Conservation (phyloP, 2,113 vertebrate genomes). For the Eulacestoma nigropectus region DNA sequence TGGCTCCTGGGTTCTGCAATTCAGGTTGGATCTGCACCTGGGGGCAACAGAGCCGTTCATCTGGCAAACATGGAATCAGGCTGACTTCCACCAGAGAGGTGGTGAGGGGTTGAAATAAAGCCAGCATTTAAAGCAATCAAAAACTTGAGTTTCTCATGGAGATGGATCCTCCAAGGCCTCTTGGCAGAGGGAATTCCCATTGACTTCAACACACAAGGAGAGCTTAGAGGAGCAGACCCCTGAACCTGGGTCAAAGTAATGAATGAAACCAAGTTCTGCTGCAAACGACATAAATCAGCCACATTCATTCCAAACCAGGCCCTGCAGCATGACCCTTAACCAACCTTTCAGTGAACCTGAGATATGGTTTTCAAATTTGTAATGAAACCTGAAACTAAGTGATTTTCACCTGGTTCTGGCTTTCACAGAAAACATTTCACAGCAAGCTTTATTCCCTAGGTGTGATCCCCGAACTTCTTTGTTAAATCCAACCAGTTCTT, state of each 20-base stretch:
- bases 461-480: slow-evolving; percentile 41
- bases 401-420: slow-evolving; percentile 63
- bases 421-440: slow-evolving; percentile 50
- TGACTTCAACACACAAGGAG: slow-evolving; percentile 34
- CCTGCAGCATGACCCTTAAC: slow-evolving; percentile 56
- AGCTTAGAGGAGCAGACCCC: slow-evolving; percentile 35
- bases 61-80: not conserved
- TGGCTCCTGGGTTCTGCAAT: not conserved
- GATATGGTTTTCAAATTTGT: slow-evolving; percentile 65
- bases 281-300: slow-evolving; percentile 38
- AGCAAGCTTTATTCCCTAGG: slow-evolving; percentile 52
- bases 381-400: slow-evolving; percentile 68
- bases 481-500: slow-evolving; percentile 12
- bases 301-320: slow-evolving; percentile 57
- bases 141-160: not conserved
- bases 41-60: not conserved
- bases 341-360: slow-evolving; percentile 65
- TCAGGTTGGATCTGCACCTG: not conserved
- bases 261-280: slow-evolving; percentile 45
- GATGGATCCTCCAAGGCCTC: slow-evolving; percentile 12
- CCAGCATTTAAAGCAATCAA: not conserved
- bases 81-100: not conserved
- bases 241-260: slow-evolving; percentile 51
- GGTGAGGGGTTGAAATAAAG: slow-evolving; percentile 34
- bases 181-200: slow-evolving; percentile 13